phyloP scores from a whole-genome alignment of 2,113 vertebrate species.

The Aptenodytes patagonicus region DNA sequence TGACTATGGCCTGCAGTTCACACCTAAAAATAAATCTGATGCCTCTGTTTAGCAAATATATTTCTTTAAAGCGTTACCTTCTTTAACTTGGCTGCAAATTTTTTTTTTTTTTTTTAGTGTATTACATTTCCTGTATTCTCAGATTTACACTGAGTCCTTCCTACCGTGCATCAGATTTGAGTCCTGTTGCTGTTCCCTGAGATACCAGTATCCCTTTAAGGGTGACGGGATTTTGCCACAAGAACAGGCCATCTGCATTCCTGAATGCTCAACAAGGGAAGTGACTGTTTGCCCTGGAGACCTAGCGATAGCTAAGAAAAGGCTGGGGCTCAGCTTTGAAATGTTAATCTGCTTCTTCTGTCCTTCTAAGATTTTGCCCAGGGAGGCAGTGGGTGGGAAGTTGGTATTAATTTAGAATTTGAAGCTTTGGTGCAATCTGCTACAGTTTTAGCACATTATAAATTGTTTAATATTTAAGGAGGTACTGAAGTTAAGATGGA shows the following conservation, averaged over 20 bases:
- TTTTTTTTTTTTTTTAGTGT: background rate
- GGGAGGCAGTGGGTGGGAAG: constrained; percentile 46
- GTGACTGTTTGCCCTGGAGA: constrained; percentile 51
- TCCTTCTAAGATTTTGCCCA: constrained; percentile 32
- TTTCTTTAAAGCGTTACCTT: background rate
- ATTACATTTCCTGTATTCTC: background rate
- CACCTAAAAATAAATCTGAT: background rate
- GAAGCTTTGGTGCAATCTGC: constrained; percentile 41
- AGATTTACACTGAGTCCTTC: background rate
- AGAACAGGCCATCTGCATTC: constrained; percentile 32
- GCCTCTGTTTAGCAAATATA: background rate
- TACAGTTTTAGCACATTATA: background rate
- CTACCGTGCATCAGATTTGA: background rate
- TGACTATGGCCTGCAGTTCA: background rate
- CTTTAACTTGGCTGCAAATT: background rate
- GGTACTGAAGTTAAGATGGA: constrained; percentile 5
- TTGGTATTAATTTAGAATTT: constrained; percentile 53
- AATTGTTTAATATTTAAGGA: constrained; percentile 49
- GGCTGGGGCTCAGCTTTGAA: constrained; percentile 35
- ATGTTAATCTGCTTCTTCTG: constrained; percentile 48
- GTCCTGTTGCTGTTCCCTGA: background rate
- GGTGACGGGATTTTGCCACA: background rate
- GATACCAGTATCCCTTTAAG: background rate
- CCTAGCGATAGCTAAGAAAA: background rate
- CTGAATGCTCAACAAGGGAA: constrained; percentile 17